phyloP scores from a whole-genome alignment of 2,888 invertebrate species.

The Lamellibrachia satsuma region DNA sequence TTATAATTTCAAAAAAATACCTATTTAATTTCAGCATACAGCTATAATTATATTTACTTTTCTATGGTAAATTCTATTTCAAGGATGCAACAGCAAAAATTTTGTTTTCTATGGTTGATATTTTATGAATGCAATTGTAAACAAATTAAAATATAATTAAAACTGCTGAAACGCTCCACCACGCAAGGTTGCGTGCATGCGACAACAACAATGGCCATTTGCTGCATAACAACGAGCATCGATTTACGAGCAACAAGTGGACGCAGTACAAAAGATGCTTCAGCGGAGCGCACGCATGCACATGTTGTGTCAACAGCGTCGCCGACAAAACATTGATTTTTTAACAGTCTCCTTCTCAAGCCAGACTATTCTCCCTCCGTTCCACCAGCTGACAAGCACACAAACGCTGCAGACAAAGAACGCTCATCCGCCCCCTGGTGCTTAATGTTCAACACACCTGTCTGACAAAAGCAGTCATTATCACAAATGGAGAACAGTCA shows the following conservation, averaged over 20 bases:
- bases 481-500: not conserved
- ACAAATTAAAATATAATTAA: not conserved
- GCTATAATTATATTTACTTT: not conserved
- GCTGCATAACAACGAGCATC: not conserved
- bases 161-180: not conserved
- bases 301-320: not conserved
- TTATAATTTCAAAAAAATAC: not conserved
- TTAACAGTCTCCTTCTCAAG: slow-evolving; percentile 2
- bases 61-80: not conserved
- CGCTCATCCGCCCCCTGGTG: not conserved
- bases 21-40: too few species aligned
- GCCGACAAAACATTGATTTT: slow-evolving; percentile 5
- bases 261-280: not conserved
- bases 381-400: not conserved
- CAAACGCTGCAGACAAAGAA: not conserved
- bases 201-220: not conserved
- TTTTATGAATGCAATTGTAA: not conserved
- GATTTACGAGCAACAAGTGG: not conserved
- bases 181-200: not conserved
- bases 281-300: not conserved
- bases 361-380: not conserved
- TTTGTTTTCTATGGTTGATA: not conserved
- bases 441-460: not conserved
- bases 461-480: slow-evolving; percentile 1
- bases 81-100: not conserved